Base-by-base conservation (phyloP, 2,797 vertebrate species). In the Moxostoma hubbsi region DNA sequence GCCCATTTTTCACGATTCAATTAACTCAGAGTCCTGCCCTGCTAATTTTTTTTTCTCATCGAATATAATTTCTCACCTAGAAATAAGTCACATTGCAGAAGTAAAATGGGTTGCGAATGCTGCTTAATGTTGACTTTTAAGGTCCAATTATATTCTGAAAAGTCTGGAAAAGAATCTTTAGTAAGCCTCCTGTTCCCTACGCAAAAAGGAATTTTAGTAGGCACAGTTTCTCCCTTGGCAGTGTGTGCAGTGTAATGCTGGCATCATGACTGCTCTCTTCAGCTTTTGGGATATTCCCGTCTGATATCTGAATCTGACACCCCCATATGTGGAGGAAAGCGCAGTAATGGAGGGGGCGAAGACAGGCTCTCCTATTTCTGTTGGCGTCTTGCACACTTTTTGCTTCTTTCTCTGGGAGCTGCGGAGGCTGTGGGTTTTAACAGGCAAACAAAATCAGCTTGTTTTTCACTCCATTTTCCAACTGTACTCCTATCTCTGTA, bases 271-370 rank as follows among this genome's bases (percentile, higher is more conserved):
- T 50, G 18, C 71, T 68, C 11, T 73, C 24, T 68, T 46, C 66
- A 57, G 65, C 79, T 81, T 24, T 36, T 73, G 53, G 67, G 75
- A 77, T 66, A 69, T 61, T 70, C 75, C 68, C 16, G 18, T 72
- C 67, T 64, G 68, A 65, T 69, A 70, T 70, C 66, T 70, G 49
- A 71, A 78, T 78, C 67, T 54, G 36, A 78, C 67, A 65, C 77
- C 69, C 69, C 18, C 61, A 79, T 57, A 79, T 1, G 16, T 79
- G 15, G 36, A 54, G 58, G 76, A 78, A 11, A 47, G 49, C 9
- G 50, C 87, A 85, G 88, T 88, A 89, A 87, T 90, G 85, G 89
- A 81, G 67, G 2, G 15, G 63, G 82, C 43, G 59, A 77, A 77
- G 36, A 54, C 58, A 53, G 16, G 64, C 82, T 87, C 81, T 88